Percentiles rank a stretch among this genome's conserved stretches.
phyloP scores from a whole-genome alignment of 1,140 invertebrate genomes.

The Macrobrachium nipponense region DNA sequence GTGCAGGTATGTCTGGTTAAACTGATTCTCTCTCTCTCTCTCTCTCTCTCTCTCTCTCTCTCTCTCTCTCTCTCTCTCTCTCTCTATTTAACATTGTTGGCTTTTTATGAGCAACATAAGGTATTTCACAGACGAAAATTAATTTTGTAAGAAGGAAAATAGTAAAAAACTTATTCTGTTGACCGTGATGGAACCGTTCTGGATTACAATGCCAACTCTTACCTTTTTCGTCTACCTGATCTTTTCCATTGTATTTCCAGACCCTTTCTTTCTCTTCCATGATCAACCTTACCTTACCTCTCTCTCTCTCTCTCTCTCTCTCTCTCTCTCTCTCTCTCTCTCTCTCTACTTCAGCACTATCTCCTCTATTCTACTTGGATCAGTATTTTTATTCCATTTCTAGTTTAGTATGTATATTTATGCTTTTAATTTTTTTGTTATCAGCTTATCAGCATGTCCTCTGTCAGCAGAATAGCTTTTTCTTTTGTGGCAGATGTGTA shows the following conservation, averaged over 20 bases:
- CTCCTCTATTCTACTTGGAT: no score
- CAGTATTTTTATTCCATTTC: no score
- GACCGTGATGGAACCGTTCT: no score
- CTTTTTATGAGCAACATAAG: no score
- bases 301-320: not conserved
- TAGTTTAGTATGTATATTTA: no score
- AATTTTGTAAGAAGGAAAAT: no score
- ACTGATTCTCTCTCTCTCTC: not conserved
- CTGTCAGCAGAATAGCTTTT: no score
- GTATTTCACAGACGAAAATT: conserved; percentile 3
- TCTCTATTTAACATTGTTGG: not conserved
- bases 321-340: not conserved
- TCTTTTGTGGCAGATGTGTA: no score
- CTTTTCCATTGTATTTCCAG: not conserved
- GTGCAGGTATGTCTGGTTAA: not conserved
- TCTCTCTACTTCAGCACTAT: not conserved
- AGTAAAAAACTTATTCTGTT: no score
- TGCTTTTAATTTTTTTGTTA: no score
- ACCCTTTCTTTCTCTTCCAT: conserved; percentile 3
- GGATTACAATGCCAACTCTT: not conserved
- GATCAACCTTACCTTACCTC: not conserved
- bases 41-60: not conserved
- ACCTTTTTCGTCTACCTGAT: not conserved
- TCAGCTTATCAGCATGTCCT: no score
- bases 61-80: not conserved